These are phyloP conservation scores for Prionailurus viverrinus DNA, from an alignment of 2,113 vertebrate genomes.

Conservation along the genomic window DNA sequence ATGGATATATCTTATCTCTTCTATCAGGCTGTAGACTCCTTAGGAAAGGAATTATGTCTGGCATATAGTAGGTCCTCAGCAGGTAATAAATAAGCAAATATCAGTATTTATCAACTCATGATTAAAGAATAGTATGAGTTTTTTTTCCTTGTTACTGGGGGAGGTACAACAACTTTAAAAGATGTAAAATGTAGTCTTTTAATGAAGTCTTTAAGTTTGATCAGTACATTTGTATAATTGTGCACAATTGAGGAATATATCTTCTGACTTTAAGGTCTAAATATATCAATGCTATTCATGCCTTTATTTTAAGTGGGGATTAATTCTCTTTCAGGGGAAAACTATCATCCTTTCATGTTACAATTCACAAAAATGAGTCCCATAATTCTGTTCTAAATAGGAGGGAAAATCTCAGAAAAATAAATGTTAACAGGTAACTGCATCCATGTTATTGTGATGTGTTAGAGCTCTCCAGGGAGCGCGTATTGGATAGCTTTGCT, in stretches of 20 bases:
- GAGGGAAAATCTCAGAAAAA: constrained; percentile 1
- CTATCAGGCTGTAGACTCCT: background rate
- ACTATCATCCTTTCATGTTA: background rate
- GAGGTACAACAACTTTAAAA: background rate
- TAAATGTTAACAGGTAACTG: background rate
- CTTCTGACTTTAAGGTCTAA: background rate
- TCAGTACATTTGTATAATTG: constrained; percentile 8
- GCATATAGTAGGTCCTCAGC: background rate
- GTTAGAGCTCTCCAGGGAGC: background rate
- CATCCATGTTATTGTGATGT: background rate
- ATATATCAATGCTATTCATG: background rate
- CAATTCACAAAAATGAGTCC: constrained; percentile 5
- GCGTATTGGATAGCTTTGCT: background rate
- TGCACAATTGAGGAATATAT: background rate
- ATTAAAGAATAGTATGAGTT: background rate
- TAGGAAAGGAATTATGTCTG: background rate
- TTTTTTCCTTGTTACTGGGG: background rate
- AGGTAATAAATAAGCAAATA: background rate
- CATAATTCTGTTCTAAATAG: constrained; percentile 30
- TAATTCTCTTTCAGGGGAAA: constrained; percentile 52
- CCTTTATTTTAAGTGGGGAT: constrained; percentile 42
- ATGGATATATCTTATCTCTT: background rate
- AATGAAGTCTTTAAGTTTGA: background rate
- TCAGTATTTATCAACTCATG: background rate
- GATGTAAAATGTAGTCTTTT: background rate